Base-by-base conservation (phyloP, 1,140 invertebrate species). In the Reticulitermes speratus region DNA sequence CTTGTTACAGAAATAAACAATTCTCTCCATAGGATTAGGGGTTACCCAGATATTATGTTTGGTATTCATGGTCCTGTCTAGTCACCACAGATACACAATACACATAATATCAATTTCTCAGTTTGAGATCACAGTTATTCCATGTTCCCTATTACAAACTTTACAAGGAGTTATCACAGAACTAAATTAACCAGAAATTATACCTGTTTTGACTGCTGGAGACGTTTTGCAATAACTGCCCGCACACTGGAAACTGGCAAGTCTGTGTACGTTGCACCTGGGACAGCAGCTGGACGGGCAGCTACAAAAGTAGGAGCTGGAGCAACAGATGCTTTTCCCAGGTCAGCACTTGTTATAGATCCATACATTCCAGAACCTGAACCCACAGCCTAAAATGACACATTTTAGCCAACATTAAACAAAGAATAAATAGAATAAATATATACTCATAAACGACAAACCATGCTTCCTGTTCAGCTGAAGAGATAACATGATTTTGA, bases 141-240 rank as follows among this genome's bases (percentile, higher is more conserved):
- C 38, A 38, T 38, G 2, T 38, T 38, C 38, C 38, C 38, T 38
- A 38, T 38, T 48, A 55, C 5, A 55, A 21, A 55, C 52, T 14
- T 55, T 55, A 55, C 1, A 21, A 12, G 52, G 19, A 21, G 5
- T 19, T 55, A 19, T 55, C 52, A 21, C 19, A 19, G 19, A 19
- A 21, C 0, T 55, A 16, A 16, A 55, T 6, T 19, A 55, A 19
- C 16, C 14, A 5, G 5, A 55, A 21, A 21, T 16, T 16, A 55
- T 89, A 93, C 94, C 89, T 95, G 95, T 93, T 99, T 99, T 55
- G 99, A 99, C 89, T 97, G 94, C 1, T 96, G 90, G 44, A 99
- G 93, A 88, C 98, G 92, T 91, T 98, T 97, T 11, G 98, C 98
- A 90, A 99, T 98, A 44, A 97, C 95, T 86, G 94, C 94, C 87